Evolutionary conservation across 2,888 invertebrate species (phyloP), one percentile per base, ranked within the genome.

Genomic region (Dolichomitus sp.): DNA sequence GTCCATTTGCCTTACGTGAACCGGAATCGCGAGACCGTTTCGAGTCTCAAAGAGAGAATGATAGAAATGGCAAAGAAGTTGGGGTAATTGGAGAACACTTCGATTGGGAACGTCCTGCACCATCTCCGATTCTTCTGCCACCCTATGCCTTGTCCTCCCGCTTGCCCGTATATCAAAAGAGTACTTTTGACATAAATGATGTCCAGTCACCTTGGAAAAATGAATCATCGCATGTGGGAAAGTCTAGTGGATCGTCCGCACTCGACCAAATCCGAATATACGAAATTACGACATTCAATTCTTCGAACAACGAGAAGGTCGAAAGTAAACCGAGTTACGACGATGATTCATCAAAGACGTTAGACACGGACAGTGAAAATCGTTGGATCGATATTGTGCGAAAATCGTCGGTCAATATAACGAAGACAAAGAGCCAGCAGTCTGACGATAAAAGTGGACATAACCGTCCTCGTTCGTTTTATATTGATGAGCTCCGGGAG

Each of bases 91-190:
- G 12, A 17, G 19, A 33, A 4, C 12, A n/a, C 5, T 27, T 69
- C 0, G 61, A 80, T 66, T 57, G 61, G 11, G 54, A 42, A 52
- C 48, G 23, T 69, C 30, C 74, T 7, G 57, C 61, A 27, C 87
- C 87, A 37, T 87, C 87, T n/a, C 83, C 83, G 17, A 73, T 85
- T 45, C 80, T 87, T 19, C 69, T 83, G 50, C 87, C 87, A 48
- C 87, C 87, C 33, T 85, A 82, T 37, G 82, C 68, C 14, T 80
- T 76, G 9, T 74, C 52, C 9, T 69, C 82, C 23, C 80, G 76
- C 14, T 73, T 82, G 52, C 76, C 69, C n/a, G 85, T 78, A 11
- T 79, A 78, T 70, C 76, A 59, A 57, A 45, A 63, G 4, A 50
- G 52, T 30, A 37, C 69, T 74, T 77, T 70, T 50, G 76, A 70